Conservation (phyloP, 1,140 invertebrate genomes). For the Calycopis cecrops region DNA sequence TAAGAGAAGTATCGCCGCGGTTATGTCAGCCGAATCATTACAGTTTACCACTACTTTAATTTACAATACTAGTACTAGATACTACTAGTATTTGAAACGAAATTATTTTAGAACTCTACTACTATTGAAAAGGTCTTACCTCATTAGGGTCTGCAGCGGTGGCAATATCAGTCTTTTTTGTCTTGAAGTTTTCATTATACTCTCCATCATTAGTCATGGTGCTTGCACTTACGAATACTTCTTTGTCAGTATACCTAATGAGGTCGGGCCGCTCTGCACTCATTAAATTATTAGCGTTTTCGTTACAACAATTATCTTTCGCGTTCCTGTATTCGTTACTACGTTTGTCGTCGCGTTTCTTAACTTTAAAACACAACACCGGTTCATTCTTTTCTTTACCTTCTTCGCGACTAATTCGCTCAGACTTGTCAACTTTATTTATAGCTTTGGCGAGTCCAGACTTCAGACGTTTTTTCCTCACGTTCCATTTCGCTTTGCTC, state of each 20-base stretch:
- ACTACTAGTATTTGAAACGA: background rate
- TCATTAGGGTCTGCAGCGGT: constrained; percentile 39
- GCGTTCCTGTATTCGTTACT: constrained; percentile 47
- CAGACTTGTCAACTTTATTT: constrained; percentile 39
- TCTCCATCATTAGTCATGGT: constrained; percentile 44
- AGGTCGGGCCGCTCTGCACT: constrained; percentile 50
- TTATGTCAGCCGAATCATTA: too few relatives aligned
- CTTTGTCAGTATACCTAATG: constrained; percentile 54
- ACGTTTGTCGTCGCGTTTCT: constrained; percentile 55
- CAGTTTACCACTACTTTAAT: too few relatives aligned
- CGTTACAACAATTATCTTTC: constrained; percentile 57
- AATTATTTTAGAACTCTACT: background rate
- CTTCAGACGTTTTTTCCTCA: constrained; percentile 65
- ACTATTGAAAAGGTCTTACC: constrained; percentile 37
- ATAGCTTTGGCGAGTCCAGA: constrained; percentile 35
- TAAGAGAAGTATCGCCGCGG: too few relatives aligned
- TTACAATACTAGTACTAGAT: too few relatives aligned
- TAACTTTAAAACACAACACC: constrained; percentile 69
- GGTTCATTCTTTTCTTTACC: constrained; percentile 58
- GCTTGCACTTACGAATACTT: constrained; percentile 49
- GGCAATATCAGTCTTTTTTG: constrained; percentile 42
- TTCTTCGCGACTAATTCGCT: constrained; percentile 45
- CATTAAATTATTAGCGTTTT: constrained; percentile 59
- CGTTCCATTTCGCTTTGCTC: constrained; percentile 53
- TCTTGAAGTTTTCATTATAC: constrained; percentile 28